A percentile compares a stretch with the other conserved stretches of the same genome.
These are phyloP conservation scores for Meta bourneti DNA, from an alignment of 2,888 invertebrate species.

Conservation along the genomic window DNA sequence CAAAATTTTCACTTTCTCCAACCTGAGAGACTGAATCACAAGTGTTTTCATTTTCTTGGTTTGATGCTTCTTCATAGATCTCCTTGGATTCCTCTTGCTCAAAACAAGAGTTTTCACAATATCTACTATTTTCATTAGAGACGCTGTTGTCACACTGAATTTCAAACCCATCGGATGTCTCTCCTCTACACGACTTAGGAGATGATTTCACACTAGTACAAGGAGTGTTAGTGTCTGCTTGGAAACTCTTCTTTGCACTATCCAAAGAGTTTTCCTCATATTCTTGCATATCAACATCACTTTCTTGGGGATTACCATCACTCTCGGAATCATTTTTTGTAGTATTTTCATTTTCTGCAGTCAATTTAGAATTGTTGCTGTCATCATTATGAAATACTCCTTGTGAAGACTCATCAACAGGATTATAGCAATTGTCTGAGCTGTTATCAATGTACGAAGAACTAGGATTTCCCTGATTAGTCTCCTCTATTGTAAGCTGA, in stretches of 20 bases:
- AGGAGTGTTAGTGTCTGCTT: slow-evolving; percentile 18
- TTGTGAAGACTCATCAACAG: slow-evolving; percentile 44
- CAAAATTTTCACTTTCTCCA: slow-evolving; percentile 42
- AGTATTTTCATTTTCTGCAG: neutral
- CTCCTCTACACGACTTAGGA: slow-evolving; percentile 47
- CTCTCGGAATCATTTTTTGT: slow-evolving; percentile 40
- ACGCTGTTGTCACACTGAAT: slow-evolving; percentile 57
- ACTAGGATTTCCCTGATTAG: slow-evolving; percentile 22
- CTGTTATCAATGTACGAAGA: slow-evolving; percentile 35
- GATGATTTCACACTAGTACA: slow-evolving; percentile 55
- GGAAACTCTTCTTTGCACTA: slow-evolving; percentile 42
- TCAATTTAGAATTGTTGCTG: slow-evolving; percentile 7
- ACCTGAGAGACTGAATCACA: slow-evolving; percentile 46
- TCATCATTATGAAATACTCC: slow-evolving; percentile 45
- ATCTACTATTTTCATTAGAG: slow-evolving; percentile 57
- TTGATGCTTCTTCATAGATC: slow-evolving; percentile 25
- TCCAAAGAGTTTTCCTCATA: slow-evolving; percentile 17
- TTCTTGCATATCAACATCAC: slow-evolving; percentile 62
- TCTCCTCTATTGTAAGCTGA: slow-evolving; percentile 32
- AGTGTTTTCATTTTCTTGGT: slow-evolving; percentile 53
- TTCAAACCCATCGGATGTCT: slow-evolving; percentile 42
- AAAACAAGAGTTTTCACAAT: slow-evolving; percentile 4
- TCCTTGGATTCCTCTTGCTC: slow-evolving; percentile 22
- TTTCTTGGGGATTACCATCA: slow-evolving; percentile 35
- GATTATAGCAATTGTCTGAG: slow-evolving; percentile 16